Evolutionary conservation across 2,888 invertebrate genomes (phyloP), one percentile per base, ranked within the genome.

Genomic region (Trichopoda pennipes): DNA sequence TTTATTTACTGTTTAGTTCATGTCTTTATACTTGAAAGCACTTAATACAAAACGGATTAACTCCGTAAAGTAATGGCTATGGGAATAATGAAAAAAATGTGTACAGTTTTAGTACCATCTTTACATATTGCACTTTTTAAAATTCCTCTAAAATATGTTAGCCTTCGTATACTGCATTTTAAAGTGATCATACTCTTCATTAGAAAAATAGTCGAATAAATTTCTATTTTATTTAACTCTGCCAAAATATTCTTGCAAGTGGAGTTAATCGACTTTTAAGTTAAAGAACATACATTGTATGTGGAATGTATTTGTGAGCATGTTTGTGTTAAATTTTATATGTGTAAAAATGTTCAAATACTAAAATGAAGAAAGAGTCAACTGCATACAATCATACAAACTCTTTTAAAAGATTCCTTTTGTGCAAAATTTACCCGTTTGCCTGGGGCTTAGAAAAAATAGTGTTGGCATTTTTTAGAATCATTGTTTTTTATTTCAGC

Each of bases 1-100:
- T 75, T 75, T 66, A 79, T 75, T 69, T 38, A 70, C 63, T 70
- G 16, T 32, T 32, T 14, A 19, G 35, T 51, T 56, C 51, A 72
- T 58, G 42, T 32, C 60, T 76, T 23, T 44, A 44, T 69, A 32
- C n/a, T 51, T 68, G 38, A 51, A 49, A 38, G 23, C 4, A 53
- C 38, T 51, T 9, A n/a, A 4, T 16, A 8, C n/a, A 14, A 44
- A 44, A 2, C 4, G 14, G n/a, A 44, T 44, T n/a, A 16, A 44
- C 12, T 38, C 38, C 12, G 12, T 12, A 35, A 7, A 10, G 8
- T 9, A 38, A 38, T 38, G 38, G 28, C 8, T 28, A 38, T 38
- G 12, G 38, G 12, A 38, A 38, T 38, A 38, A 38, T 12, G 7
- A 38, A 7, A 6, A 38, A 28, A 28, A 4, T 6, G 7, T 2